Evolutionary conservation across 2,888 invertebrate species (phyloP), one percentile per base, ranked within the genome.

Genomic region (Eupithecia tripunctaria): DNA sequence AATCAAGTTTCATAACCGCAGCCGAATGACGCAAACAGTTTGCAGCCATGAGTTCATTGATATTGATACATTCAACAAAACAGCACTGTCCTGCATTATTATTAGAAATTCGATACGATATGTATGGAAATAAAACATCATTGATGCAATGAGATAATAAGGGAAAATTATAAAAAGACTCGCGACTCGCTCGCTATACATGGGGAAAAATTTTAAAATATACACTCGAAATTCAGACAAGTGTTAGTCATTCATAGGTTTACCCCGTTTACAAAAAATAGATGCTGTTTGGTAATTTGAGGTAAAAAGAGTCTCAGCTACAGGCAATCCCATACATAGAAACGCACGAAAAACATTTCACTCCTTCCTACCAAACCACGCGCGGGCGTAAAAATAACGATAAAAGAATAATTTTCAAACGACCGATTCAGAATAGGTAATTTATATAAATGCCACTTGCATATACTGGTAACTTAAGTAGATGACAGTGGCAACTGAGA

Each of bases 1-100:
- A 75, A 72, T 70, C 72, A 75, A 64, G 69, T 75, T 75, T 71
- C 75, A 72, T 74, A 72, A 72, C 75, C 67, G 67, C 71, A 63
- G 71, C 63, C 29, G 72, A 64, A 75, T 75, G 75, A 72, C 75
- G 75, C 75, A 75, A 75, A 72, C 71, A 51, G 51, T 67, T 71
- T 71, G 56, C 68, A 71, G 71, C 63, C 71, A 60, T 68, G 70
- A 56, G 71, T 70, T 68, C 74, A 74, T 71, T 74, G 71, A 74
- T 74, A 71, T 74, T 68, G 60, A 74, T 71, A 71, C 51, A 71
- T 68, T 74, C 41, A 68, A 67, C n/a, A 63, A 67, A 71, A 56
- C 32, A 64, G 62, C 63, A 18, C 64, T 51, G 60, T 27, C 64
- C 56, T 64, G 51, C 12, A 6, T 25, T 7, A 43, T 56, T 36